Base-by-base conservation (phyloP, 2,888 invertebrate genomes). In the Itoplectis maculator region DNA sequence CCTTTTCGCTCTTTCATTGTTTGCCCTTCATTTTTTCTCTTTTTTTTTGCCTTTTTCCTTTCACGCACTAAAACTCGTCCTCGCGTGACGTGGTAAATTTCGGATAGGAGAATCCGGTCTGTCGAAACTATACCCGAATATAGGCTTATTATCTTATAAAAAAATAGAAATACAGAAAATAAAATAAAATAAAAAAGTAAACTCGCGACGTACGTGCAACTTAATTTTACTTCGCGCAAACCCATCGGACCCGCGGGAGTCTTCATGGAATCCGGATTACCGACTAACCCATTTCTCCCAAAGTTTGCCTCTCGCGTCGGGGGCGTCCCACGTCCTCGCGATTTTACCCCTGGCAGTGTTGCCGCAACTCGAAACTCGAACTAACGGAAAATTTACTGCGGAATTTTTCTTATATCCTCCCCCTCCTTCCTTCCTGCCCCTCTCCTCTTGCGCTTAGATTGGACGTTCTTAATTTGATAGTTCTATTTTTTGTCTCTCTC, bases 391-490 rank as follows among this genome's bases (percentile, higher is more conserved):
- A 81, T 78, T 81, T 73, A 78, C 73, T 63, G 80, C 69, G 18
- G 63, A 77, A 68, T 77, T 81, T 78, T 77, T 78, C 68, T 73
- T 81, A 74, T 63, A 45, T 11, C 40, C 23, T 42, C 61, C 63
- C 29, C 18, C 1, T 6, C 42, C 65, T n/a, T n/a, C n/a, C n/a
- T n/a, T n/a, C n/a, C n/a, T n/a, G n/a, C n/a, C 45, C 13, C 4
- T 9, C 23, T 54, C 15, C 7, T 15, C 54, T 8, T 8, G 1
- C 20, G 56, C 51, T 11, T 74, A 78, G 47, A 74, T 78, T 66
- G 69, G 77, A 74, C 73, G 69, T 74, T 69, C 54, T 81, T 81
- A 78, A 78, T 81, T 74, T 74, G 63, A 74, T 81, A 66, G 73
- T 69, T 78, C 68, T 61, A 37, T 81, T 74, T 63, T 18, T 23